Base-by-base conservation (phyloP, 2,888 invertebrate species). In the Tineola bisselliella region DNA sequence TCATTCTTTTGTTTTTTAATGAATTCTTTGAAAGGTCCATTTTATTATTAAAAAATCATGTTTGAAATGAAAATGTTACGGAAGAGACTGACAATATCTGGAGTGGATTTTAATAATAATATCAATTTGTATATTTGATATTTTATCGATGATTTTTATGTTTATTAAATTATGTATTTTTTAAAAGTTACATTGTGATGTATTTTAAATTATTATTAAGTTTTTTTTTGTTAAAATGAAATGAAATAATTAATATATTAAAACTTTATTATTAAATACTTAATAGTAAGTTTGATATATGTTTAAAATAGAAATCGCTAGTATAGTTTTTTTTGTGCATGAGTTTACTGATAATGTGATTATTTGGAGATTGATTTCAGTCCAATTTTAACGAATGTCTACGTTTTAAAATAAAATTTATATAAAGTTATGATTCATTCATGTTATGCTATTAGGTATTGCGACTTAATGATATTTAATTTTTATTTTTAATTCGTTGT, bases 401-500 rank as follows among this genome's bases (percentile, higher is more conserved):
- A n/a, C n/a, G n/a, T n/a, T n/a, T n/a, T n/a, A n/a, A n/a, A n/a
- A n/a, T 48, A 5, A 48, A 2, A 17, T 48, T 48, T 3, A 15
- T 48, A 48, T 48, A 48, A 13, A 17, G n/a, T 38, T 38, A 25
- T 25, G n/a, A n/a, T n/a, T n/a, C n/a, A 10, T 31, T 31, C 10
- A 8, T 31, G 31, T 31, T 31, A 31, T 31, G 5, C 31, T 31
- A 10, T 31, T 31, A 31, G 10, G 38, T 38, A 38, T 38, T 6
- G 38, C n/a, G 10, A 10, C 10, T 6, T 38, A 38, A 38, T 38
- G n/a, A 38, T 38, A n/a, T n/a, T n/a, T n/a, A n/a, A 31, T 38
- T 38, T 10, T 38, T 38, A 48, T 48, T 48, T 48, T 48, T 17
- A 48, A 48, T 48, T 48, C 48, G 48, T 48, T 48, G 48, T 48